Conservation (phyloP, 2,797 vertebrate genomes). For the Propithecus perrieri region DNA sequence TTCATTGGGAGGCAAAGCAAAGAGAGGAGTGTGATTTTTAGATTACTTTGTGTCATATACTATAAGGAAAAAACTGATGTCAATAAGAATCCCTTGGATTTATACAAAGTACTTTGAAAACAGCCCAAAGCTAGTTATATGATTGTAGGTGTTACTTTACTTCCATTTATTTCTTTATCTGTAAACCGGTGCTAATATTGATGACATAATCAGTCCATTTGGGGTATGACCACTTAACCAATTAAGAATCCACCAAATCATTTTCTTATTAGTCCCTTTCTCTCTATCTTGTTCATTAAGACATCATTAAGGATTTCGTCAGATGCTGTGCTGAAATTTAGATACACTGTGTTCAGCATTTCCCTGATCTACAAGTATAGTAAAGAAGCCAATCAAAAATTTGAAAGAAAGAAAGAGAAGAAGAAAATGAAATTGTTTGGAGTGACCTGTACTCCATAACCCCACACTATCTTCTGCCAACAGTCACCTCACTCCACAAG, state of each 20-base stretch:
- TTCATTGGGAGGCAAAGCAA: neutral
- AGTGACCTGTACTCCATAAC: neutral
- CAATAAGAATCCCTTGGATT: slow-evolving; percentile 12
- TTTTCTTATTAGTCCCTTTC: neutral
- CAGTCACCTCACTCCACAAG: neutral
- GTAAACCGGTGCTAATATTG: neutral
- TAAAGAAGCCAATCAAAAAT: neutral
- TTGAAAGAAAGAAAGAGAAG: neutral
- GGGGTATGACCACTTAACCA: neutral
- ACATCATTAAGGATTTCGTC: neutral
- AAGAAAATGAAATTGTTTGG: neutral
- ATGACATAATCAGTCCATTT: neutral
- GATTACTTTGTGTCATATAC: neutral
- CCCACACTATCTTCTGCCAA: neutral
- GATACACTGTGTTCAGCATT: neutral
- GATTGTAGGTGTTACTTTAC: neutral
- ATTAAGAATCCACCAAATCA: neutral
- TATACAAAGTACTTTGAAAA: slow-evolving; percentile 35
- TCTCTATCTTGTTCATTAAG: neutral
- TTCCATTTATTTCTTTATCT: slow-evolving; percentile 18
- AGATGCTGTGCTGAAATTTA: neutral
- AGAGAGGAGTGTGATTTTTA: neutral
- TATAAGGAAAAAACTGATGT: neutral
- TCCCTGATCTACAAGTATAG: neutral
- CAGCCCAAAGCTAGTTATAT: neutral